Conservation (phyloP, 2,797 vertebrate genomes). For the Pangasius djambal region DNA sequence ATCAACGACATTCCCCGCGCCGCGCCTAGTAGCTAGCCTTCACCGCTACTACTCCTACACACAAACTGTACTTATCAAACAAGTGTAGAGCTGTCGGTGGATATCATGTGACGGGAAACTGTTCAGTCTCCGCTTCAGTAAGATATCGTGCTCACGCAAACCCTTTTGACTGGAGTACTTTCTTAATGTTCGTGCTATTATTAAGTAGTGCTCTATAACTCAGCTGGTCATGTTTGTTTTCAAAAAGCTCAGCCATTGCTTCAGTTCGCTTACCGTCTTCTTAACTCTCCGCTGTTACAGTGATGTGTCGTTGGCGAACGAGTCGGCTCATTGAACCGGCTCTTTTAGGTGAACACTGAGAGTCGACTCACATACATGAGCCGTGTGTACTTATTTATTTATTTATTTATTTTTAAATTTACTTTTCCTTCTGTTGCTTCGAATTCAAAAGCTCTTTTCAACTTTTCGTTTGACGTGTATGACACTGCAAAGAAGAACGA, state of each 20-base stretch:
- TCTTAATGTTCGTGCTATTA: not conserved
- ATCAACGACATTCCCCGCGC: not conserved
- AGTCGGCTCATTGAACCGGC: not conserved
- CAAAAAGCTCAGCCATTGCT: not conserved
- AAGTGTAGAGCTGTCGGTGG: not conserved
- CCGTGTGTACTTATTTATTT: not conserved
- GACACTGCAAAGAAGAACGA: no score
- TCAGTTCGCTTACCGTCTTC: not conserved
- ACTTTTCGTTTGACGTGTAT: not conserved
- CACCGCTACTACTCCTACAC: not conserved
- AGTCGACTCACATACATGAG: not conserved
- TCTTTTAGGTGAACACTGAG: not conserved
- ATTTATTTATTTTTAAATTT: not conserved
- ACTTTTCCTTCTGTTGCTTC: not conserved
- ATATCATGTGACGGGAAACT: conserved; percentile 23
- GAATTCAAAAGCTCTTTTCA: not conserved
- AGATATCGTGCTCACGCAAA: not conserved
- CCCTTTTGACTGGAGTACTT: not conserved
- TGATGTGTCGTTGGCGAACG: not conserved
- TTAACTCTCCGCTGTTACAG: not conserved
- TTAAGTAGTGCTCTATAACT: not conserved
- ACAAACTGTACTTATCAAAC: not conserved
- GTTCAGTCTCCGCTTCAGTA: not conserved
- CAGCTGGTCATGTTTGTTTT: not conserved
- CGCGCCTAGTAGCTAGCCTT: not conserved